These are phyloP conservation scores for Sphaerophoria rueppellii DNA, from an alignment of 2,888 invertebrate species.

Conservation along the genomic window DNA sequence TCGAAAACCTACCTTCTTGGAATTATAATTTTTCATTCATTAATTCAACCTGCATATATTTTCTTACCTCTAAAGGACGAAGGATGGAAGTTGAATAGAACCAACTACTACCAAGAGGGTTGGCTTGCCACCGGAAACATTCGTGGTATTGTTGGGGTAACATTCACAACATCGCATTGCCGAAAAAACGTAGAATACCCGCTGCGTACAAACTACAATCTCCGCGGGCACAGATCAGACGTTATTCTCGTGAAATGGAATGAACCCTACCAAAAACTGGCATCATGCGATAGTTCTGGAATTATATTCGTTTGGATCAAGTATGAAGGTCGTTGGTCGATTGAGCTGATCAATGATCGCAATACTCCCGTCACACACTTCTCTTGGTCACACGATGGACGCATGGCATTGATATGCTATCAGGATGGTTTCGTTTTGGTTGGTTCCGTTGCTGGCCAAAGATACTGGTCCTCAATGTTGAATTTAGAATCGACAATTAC, in stretches of 20 bases:
- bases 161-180: conserved; percentile 97
- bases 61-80: conserved; percentile 86
- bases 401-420: conserved; percentile 99
- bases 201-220: conserved; percentile 96
- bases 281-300: conserved; percentile 98
- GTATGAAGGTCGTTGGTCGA: conserved; percentile 99
- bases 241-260: conserved; percentile 99
- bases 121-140: conserved; percentile 98
- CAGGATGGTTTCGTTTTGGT: conserved; percentile 99
- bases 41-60: background rate
- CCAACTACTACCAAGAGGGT: conserved; percentile 98
- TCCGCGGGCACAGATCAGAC: conserved; percentile 97
- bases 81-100: conserved; percentile 97
- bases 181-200: conserved; percentile 93
- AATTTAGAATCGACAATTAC: conserved; percentile 96
- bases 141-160: conserved; percentile 96
- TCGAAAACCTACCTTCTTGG: too few relatives aligned
- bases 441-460: conserved; percentile 97
- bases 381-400: conserved; percentile 99
- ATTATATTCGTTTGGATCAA: conserved; percentile 99
- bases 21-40: too few relatives aligned
- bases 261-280: conserved; percentile 98
- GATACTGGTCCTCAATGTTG: conserved; percentile 99
- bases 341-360: conserved; percentile 98
- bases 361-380: conserved; percentile 98